Evolutionary conservation across 2,888 invertebrate genomes (phyloP), one percentile per base, ranked within the genome.

Genomic region (Agrilus biguttatus): DNA sequence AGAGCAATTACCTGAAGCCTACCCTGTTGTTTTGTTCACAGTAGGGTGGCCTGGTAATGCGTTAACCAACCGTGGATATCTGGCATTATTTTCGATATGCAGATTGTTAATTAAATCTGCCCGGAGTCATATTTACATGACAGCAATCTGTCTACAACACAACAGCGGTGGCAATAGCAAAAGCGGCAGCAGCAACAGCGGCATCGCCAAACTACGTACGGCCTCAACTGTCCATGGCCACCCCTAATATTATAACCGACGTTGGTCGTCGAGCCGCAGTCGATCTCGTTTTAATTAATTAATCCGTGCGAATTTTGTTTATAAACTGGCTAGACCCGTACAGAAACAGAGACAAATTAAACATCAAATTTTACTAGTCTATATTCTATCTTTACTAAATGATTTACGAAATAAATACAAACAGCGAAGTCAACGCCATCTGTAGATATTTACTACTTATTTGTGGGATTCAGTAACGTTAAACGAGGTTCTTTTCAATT

Each of bases 91-190:
- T 65, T 63, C 63, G 63, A 65, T 64, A 65, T 63, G 63, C 62
- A 63, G 62, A 64, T 64, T 65, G 65, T 65, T 65, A 65, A 65
- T 65, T 65, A 64, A 65, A 65, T 65, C 62, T 59, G 61, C 58
- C 59, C 59, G 57, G 61, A 56, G 61, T 59, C 64, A 62, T 63
- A 65, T 65, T 66, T 65, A 65, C 65, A 65, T 66, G 66, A 66
- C 66, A 65, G 65, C 65, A 62, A 65, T 65, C 65, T 65, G 65
- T 65, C 66, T 63, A 57, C 55, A 56, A 55, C 63, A 64, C 58
- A 53, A 53, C 55, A 53, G 49, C 52, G 53, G 54, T 49, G 56
- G 57, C 56, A 55, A 54, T 55, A 55, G 55, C 53, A 23, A 34
- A 28, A 33, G 14, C 14, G 39, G 10, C 32, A 23, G 34, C 17